A percentile compares a stretch with the other conserved stretches of the same genome.
Conservation (phyloP, 1,140 invertebrate species). For the Drosophila virilis region DNA sequence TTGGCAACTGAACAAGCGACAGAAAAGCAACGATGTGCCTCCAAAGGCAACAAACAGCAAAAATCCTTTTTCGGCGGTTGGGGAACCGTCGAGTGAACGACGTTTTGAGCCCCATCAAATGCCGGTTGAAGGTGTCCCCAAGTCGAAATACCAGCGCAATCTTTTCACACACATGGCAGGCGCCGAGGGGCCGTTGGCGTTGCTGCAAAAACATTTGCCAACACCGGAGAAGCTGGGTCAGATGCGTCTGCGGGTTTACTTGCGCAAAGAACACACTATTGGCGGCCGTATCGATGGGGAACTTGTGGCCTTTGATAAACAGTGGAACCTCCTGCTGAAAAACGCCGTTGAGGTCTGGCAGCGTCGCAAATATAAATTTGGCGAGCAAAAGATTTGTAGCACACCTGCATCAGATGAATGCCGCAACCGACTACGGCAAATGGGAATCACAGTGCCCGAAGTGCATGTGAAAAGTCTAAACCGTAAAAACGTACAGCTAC, state of each 20-base stretch:
- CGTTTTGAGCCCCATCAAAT: conserved; percentile 73
- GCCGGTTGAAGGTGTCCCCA: conserved; percentile 51
- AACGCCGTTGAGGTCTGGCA: conserved; percentile 95
- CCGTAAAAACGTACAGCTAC: conserved; percentile 88
- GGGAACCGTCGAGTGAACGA: conserved; percentile 4
- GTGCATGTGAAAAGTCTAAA: conserved; percentile 86
- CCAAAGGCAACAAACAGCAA: neutral
- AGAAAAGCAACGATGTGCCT: conserved; percentile 30
- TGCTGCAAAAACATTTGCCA: conserved; percentile 87
- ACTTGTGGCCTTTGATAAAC: conserved; percentile 95
- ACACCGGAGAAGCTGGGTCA: conserved; percentile 55
- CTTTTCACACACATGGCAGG: conserved; percentile 88
- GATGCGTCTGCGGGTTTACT: conserved; percentile 88
- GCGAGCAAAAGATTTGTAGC: conserved; percentile 61
- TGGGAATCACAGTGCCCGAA: conserved; percentile 83
- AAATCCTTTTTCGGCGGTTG: neutral
- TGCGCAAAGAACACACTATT: conserved; percentile 87
- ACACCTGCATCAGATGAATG: conserved; percentile 44
- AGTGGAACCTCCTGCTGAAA: conserved; percentile 95
- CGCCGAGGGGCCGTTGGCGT: conserved; percentile 87
- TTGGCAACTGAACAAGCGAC: conserved; percentile 61
- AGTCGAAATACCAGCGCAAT: conserved; percentile 84
- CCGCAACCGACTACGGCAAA: conserved; percentile 30
- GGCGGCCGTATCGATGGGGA: conserved; percentile 92
- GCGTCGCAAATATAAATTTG: conserved; percentile 85